These are phyloP conservation scores for Haplochromis burtoni DNA, from an alignment of 2,113 vertebrate genomes.

Conservation along the genomic window DNA sequence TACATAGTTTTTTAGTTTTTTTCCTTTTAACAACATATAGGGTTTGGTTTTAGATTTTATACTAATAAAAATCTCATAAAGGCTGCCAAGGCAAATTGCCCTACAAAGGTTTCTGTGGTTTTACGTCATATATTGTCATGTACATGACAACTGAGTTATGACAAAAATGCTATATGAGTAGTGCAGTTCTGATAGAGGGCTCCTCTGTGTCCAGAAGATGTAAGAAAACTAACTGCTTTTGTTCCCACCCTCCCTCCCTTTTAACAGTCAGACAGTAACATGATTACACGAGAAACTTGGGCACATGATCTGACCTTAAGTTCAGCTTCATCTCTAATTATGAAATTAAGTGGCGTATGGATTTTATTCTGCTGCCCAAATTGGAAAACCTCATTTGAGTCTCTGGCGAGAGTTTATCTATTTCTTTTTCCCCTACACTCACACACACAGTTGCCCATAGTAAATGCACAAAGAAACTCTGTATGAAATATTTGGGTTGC, in stretches of 20 bases:
- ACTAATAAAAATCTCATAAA: neutral
- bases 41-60: neutral
- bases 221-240: neutral
- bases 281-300: slow-evolving; percentile 16
- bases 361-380: slow-evolving; percentile 48
- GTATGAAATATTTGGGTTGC: neutral
- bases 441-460: neutral
- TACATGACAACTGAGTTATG: neutral
- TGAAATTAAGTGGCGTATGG: slow-evolving; percentile 40
- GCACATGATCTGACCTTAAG: slow-evolving; percentile 47
- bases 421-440: neutral
- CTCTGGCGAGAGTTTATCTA: neutral
- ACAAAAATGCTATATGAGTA: neutral
- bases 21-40: neutral
- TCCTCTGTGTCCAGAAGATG: neutral
- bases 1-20: neutral
- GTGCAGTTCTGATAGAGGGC: neutral
- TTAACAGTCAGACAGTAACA: slow-evolving; percentile 9
- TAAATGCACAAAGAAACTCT: slow-evolving; percentile 1
- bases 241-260: neutral
- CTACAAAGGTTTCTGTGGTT: neutral
- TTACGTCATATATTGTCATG: neutral
- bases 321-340: slow-evolving; percentile 29
- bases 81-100: neutral
- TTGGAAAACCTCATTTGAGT: slow-evolving; percentile 40